Percentiles rank a stretch among this genome's conserved stretches.
phyloP scores from a whole-genome alignment of 1,140 invertebrate species.

The Nephila pilipes region DNA sequence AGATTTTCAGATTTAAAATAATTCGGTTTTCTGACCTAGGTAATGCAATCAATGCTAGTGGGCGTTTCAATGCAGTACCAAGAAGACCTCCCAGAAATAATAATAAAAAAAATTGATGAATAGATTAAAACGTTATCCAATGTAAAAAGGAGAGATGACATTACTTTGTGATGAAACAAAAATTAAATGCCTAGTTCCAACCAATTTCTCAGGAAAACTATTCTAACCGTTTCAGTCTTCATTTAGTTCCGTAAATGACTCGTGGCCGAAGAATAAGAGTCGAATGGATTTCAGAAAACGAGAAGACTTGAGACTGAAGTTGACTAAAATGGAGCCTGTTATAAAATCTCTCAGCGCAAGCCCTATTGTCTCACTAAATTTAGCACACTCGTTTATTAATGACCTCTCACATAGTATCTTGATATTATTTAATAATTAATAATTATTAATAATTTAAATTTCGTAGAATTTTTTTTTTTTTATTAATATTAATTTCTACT shows the following conservation, averaged over 20 bases:
- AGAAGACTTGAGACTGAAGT: too few species aligned
- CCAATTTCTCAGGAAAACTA: slow-evolving; percentile 43
- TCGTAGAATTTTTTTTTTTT: too few species aligned
- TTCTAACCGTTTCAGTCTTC: slow-evolving; percentile 19
- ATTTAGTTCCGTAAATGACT: too few species aligned
- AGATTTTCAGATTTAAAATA: too few species aligned
- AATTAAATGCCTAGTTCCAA: slow-evolving; percentile 38
- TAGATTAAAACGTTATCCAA: slow-evolving; percentile 49
- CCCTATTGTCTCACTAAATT: too few species aligned
- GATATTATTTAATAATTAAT: slow-evolving; percentile 16
- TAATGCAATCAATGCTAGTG: too few species aligned
- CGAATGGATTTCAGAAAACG: too few species aligned
- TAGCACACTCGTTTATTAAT: too few species aligned
- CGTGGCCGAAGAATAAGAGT: too few species aligned
- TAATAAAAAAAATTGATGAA: slow-evolving; percentile 38
- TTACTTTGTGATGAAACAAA: slow-evolving; percentile 45
- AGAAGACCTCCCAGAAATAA: slow-evolving; percentile 47
- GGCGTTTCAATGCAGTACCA: slow-evolving; percentile 62
- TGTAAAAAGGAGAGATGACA: slow-evolving; percentile 39
- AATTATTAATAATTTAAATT: slow-evolving; percentile 21
- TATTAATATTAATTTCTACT: background rate
- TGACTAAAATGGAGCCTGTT: too few species aligned
- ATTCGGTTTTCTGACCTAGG: background rate
- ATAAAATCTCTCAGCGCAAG: too few species aligned
- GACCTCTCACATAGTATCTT: slow-evolving; percentile 23